Conservation (phyloP, 2,888 invertebrate genomes). For the Eilema caniola region DNA sequence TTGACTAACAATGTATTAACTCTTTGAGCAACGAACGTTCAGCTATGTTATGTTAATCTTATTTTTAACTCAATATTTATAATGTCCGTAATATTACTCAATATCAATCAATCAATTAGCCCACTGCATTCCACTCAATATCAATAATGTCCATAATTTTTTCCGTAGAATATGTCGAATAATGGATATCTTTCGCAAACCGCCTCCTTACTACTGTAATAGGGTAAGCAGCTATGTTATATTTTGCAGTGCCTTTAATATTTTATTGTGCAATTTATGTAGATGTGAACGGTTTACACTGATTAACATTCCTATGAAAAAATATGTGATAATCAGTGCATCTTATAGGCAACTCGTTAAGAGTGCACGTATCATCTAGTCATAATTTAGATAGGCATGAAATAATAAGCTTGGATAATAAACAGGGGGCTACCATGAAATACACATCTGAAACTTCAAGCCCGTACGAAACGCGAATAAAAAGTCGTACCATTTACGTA, state of each 20-base stretch:
- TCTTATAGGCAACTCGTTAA: conserved; percentile 35
- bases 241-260: conserved; percentile 67
- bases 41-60: neutral
- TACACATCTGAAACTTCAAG: neutral
- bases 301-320: conserved; percentile 55
- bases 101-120: no score
- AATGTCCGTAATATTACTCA: neutral
- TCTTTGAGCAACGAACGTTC: neutral
- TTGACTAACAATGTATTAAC: neutral
- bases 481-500: no score
- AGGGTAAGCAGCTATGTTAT: conserved; percentile 51
- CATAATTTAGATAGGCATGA: conserved; percentile 56
- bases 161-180: neutral
- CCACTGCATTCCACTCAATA: no score
- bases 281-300: conserved; percentile 42
- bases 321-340: conserved; percentile 52
- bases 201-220: conserved; percentile 39
- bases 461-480: no score
- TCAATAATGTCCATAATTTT: neutral
- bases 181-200: conserved; percentile 4
- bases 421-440: neutral
- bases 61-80: neutral
- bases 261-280: conserved; percentile 52
- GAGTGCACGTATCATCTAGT: conserved; percentile 55
- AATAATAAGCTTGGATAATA: conserved; percentile 37